Percentiles rank a stretch among this genome's conserved stretches.
Evolutionary conservation across 1,140 invertebrate species (phyloP).

Genomic region (Mesaphorura yosii): DNA sequence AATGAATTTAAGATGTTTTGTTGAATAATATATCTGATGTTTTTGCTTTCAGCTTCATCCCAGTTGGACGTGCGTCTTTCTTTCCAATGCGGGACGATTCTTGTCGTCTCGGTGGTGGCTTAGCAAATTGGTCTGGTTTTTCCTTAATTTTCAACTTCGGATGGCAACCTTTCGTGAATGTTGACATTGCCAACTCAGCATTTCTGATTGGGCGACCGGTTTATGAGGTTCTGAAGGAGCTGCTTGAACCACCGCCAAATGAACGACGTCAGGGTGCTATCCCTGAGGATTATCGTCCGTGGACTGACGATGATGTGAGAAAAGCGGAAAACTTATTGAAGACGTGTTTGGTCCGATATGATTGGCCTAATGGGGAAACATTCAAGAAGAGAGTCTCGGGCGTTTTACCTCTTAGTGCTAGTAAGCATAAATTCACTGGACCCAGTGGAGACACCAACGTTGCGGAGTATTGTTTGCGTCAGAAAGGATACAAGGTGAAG

Average conservation of each 20-base stretch:
- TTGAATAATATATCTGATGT: too few species aligned
- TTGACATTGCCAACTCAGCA: constrained; percentile 6
- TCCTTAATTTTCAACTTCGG: background rate
- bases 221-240: background rate
- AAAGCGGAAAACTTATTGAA: constrained; percentile 3
- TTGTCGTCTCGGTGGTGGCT: background rate
- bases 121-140: constrained; percentile 7
- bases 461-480: background rate
- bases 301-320: background rate
- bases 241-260: too few species aligned
- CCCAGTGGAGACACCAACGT: background rate
- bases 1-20: too few species aligned
- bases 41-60: too few species aligned
- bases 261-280: too few species aligned
- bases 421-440: background rate
- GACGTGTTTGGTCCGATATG: background rate
- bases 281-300: too few species aligned
- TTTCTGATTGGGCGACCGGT: background rate
- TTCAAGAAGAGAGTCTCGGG: background rate
- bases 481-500: background rate
- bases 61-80: constrained; percentile 4
- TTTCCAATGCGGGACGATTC: background rate
- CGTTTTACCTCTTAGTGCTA: background rate
- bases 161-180: constrained; percentile 5
- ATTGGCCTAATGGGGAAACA: background rate